These are phyloP conservation scores for Ammodytes dubius DNA, from an alignment of 2,113 vertebrate species.

Conservation along the genomic window DNA sequence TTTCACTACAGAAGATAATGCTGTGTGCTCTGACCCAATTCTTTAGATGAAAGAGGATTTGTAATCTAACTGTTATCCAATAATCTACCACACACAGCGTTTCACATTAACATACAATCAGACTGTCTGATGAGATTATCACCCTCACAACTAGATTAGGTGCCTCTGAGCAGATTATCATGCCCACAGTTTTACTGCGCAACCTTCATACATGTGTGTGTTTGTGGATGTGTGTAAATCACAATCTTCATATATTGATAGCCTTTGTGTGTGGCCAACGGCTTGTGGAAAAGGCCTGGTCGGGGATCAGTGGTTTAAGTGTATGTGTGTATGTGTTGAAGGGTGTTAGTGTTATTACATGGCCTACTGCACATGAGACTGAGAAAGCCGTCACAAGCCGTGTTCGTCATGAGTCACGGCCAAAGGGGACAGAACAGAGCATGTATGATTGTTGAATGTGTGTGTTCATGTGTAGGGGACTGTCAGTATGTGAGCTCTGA, in stretches of 20 bases:
- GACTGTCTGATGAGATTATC: constrained; percentile 79
- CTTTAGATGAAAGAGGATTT: constrained; percentile 62
- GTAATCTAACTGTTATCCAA: constrained; percentile 63
- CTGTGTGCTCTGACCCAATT: constrained; percentile 57
- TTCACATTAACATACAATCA: constrained; percentile 70
- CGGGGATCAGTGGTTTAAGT: constrained; percentile 59
- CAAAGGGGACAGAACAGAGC: constrained; percentile 42
- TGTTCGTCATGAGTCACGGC: constrained; percentile 66
- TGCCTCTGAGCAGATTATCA: constrained; percentile 63
- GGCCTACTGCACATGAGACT: constrained; percentile 70
- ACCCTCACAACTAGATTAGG: constrained; percentile 70
- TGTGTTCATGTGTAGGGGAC: background rate
- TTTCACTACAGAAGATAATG: constrained; percentile 44
- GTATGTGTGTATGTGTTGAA: constrained; percentile 55
- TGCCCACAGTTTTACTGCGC: constrained; percentile 45
- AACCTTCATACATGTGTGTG: constrained; percentile 34
- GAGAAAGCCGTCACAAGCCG: constrained; percentile 55
- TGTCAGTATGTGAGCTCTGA: background rate
- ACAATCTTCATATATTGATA: constrained; percentile 48
- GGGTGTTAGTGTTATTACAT: constrained; percentile 79
- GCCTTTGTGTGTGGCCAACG: constrained; percentile 63
- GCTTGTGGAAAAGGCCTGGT: constrained; percentile 51
- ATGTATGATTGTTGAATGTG: constrained; percentile 43
- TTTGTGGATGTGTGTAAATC: constrained; percentile 29
- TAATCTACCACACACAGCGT: constrained; percentile 60